Base-by-base conservation (phyloP, 2,888 invertebrate genomes). In the Leptopilina myrica region DNA sequence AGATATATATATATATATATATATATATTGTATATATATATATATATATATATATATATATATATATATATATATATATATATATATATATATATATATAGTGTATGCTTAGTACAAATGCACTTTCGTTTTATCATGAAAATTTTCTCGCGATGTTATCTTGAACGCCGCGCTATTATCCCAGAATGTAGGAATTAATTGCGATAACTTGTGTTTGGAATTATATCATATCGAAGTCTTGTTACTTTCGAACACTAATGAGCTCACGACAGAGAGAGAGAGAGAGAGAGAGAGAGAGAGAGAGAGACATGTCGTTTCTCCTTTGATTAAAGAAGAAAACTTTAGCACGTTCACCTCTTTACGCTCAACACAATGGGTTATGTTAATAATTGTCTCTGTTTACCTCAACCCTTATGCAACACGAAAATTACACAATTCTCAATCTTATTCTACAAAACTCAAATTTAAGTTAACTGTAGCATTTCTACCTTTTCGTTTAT, bases 121-220 rank as follows among this genome's bases (percentile, higher is more conserved):
- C 7, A 73, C 73, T 73, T 73, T 73, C 73, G 56, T 26, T 53
- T 73, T 73, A 73, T 73, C 56, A 53, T 49, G 49, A 49, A 73
- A 73, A 73, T 73, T 73, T 73, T 73, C 73, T 73, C 73, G 73
- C 73, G 73, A 73, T 73, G 53, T 73, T 73, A 73, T 73, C 73
- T 73, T 56, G 56, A 73, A 33, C 11, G 40, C 73, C 12, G 49
- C 49, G 11, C 73, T 56, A 73, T 73, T 73, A 73, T 73, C 73
- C 56, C 33, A 73, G 73, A 73, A 73, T 73, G 73, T 56, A 33
- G 56, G 73, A 73, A 73, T 73, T 73, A 73, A 73, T 73, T 73
- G 56, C 73, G 73, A 73, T 73, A 73, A 73, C 53, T 73, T 73
- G 73, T 73, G 33, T 26, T 73, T 26, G 73, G 73, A 73, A 56